Percentiles rank a stretch among this genome's conserved stretches.
These are phyloP conservation scores for Aleiodes alternator DNA, from an alignment of 2,888 invertebrate genomes.

Conservation along the genomic window DNA sequence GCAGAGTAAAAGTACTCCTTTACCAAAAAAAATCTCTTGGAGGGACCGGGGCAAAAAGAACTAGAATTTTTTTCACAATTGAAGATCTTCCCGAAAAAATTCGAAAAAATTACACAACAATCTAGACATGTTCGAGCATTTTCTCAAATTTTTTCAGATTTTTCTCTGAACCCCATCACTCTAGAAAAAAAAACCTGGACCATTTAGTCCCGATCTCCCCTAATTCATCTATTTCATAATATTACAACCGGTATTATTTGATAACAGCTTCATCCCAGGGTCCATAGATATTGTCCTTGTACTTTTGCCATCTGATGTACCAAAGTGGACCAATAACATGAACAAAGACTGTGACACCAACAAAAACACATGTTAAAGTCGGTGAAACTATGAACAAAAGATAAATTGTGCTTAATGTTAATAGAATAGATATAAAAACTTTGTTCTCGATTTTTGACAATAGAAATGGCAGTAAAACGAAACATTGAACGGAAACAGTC, in stretches of 20 bases:
- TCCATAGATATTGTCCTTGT: conserved; percentile 95
- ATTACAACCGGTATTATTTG: conserved; percentile 27
- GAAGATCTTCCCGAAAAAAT: too few species aligned
- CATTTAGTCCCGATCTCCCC: too few species aligned
- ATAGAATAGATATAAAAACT: conserved; percentile 77
- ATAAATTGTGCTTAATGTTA: conserved; percentile 77
- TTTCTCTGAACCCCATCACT: too few species aligned
- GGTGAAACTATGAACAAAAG: conserved; percentile 77
- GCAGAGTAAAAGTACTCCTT: too few species aligned
- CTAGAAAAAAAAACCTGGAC: too few species aligned
- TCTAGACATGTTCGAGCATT: too few species aligned
- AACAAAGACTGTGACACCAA: conserved; percentile 80
- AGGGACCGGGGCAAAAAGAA: too few species aligned
- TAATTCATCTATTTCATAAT: too few species aligned
- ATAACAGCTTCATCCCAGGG: conserved; percentile 97
- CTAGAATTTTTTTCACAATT: too few species aligned
- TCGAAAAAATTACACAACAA: too few species aligned
- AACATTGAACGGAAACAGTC: conserved; percentile 91
- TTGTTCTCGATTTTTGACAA: conserved; percentile 80
- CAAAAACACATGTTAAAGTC: conserved; percentile 80
- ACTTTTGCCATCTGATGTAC: conserved; percentile 86
- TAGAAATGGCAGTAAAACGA: conserved; percentile 91
- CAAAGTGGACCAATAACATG: conserved; percentile 85
- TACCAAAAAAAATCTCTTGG: too few species aligned
- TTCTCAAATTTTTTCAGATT: too few species aligned